These are phyloP conservation scores for Aplocera efformata DNA, from an alignment of 2,888 invertebrate genomes.

Conservation along the genomic window DNA sequence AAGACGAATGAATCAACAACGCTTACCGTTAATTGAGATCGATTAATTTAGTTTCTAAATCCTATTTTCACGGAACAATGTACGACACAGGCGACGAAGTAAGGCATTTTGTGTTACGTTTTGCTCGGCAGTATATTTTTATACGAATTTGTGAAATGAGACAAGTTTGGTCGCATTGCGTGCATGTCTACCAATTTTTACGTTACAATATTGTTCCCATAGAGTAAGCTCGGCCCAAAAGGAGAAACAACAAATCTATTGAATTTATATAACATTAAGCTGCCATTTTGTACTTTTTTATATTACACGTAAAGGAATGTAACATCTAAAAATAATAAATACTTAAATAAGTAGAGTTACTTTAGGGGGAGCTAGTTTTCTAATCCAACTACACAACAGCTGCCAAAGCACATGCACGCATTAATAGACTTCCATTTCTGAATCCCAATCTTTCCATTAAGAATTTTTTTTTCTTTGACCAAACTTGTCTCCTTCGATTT, in stretches of 20 bases:
- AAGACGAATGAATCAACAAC: slow-evolving; percentile 58
- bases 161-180: slow-evolving; percentile 49
- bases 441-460: not conserved
- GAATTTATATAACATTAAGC: slow-evolving; percentile 54
- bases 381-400: slow-evolving; percentile 60
- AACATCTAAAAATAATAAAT: slow-evolving; percentile 40
- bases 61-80: slow-evolving; percentile 66
- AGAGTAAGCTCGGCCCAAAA: slow-evolving; percentile 74
- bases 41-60: slow-evolving; percentile 69
- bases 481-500: slow-evolving; percentile 32
- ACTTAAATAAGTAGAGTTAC: slow-evolving; percentile 37
- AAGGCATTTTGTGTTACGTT: slow-evolving; percentile 67
- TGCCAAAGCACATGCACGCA: slow-evolving; percentile 62
- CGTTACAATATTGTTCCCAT: slow-evolving; percentile 75
- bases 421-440: slow-evolving; percentile 15
- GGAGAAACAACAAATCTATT: slow-evolving; percentile 36
- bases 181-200: slow-evolving; percentile 50
- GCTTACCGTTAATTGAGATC: slow-evolving; percentile 77
- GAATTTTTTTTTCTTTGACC: slow-evolving; percentile 9
- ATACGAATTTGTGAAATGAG: slow-evolving; percentile 33
- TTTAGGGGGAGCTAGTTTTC: slow-evolving; percentile 44
- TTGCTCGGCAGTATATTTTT: slow-evolving; percentile 48
- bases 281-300: slow-evolving; percentile 64
- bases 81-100: slow-evolving; percentile 75
- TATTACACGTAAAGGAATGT: slow-evolving; percentile 42